Conservation (phyloP, 37 sponge, comb jelly and placozoan genomes). For the Sycon ciliatum region DNA sequence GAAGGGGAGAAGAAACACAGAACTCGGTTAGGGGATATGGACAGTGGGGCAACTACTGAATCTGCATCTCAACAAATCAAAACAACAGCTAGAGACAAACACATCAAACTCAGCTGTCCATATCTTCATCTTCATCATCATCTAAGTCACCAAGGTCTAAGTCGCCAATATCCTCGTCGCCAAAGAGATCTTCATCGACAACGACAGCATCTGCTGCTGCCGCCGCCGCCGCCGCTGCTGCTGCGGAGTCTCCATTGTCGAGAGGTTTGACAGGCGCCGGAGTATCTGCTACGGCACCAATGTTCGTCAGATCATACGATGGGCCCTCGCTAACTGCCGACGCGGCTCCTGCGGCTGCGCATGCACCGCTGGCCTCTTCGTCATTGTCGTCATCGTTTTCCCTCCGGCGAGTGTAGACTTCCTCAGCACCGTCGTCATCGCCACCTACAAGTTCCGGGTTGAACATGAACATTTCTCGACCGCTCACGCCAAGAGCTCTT, state of each 20-base stretch:
- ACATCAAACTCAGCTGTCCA: no score
- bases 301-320: background rate
- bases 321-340: no score
- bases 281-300: background rate
- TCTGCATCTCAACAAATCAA: no score
- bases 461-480: constrained; percentile 92
- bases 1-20: no score
- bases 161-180: background rate
- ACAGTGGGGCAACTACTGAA: no score
- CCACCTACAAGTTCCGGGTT: constrained; percentile 72
- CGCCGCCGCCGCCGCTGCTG: background rate
- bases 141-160: background rate
- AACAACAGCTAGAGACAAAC: no score
- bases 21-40: no score
- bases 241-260: background rate
- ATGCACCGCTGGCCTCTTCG: constrained; percentile 12
- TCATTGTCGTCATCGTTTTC: constrained; percentile 19
- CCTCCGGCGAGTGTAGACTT: background rate
- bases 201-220: background rate
- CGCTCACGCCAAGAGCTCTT: constrained; percentile 63
- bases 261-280: background rate
- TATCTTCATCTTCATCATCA: background rate
- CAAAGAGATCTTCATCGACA: background rate
- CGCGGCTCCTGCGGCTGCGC: no score
- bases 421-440: constrained; percentile 55